Conservation (phyloP, 2,113 vertebrate genomes). For the Datnioides undecimradiatus region DNA sequence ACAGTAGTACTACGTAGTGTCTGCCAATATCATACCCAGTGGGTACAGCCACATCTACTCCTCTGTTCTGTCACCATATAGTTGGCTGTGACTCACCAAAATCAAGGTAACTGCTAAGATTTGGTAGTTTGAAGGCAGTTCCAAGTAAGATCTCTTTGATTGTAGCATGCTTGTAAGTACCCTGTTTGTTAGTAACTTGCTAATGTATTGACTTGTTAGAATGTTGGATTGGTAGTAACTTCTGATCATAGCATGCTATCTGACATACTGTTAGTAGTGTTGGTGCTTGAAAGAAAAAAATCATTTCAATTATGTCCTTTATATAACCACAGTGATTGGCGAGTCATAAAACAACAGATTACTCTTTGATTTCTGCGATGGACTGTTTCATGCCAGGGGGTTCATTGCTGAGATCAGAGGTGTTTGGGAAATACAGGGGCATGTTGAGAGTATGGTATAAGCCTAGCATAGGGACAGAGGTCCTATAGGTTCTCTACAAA, state of each 20-base stretch:
- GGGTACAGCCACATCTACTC: slow-evolving; percentile 2
- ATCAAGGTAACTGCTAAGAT: neutral
- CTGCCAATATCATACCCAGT: neutral
- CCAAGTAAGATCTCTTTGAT: neutral
- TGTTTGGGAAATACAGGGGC: neutral
- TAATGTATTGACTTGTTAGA: slow-evolving; percentile 63
- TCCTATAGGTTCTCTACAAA: slow-evolving; percentile 17
- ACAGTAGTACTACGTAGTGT: too few relatives aligned
- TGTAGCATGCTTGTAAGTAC: slow-evolving; percentile 57
- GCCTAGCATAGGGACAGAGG: neutral
- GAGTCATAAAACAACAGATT: neutral
- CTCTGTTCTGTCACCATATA: neutral
- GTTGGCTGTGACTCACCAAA: neutral
- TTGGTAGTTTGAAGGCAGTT: slow-evolving; percentile 7
- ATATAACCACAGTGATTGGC: slow-evolving; percentile 3
- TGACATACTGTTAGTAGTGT: slow-evolving; percentile 65
- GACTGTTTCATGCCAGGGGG: neutral
- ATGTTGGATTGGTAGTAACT: slow-evolving; percentile 29
- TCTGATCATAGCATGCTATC: slow-evolving; percentile 63
- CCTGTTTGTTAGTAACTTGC: slow-evolving; percentile 65
- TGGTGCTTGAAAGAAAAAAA: slow-evolving; percentile 40
- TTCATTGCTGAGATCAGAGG: neutral
- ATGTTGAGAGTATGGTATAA: slow-evolving; percentile 19
- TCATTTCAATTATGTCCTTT: neutral
- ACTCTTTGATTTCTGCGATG: neutral